phyloP scores from a whole-genome alignment of 2,797 vertebrate species.

The Sitta carolinensis region DNA sequence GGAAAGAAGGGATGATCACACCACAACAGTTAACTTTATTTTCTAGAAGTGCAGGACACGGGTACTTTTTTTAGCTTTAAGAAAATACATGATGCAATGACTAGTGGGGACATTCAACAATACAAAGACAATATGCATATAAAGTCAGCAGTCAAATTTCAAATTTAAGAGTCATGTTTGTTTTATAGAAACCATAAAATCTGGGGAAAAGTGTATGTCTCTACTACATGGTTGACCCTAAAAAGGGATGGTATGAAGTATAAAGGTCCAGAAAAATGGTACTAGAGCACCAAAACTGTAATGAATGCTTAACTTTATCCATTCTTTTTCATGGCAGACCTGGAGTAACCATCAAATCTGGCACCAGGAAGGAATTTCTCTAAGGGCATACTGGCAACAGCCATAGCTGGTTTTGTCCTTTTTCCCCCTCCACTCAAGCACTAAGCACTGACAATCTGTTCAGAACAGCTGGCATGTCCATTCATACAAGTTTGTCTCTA shows the following conservation, averaged over 20 bases:
- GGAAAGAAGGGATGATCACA: no score
- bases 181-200: neutral
- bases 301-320: neutral
- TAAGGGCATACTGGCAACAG: neutral
- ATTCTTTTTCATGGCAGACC: neutral
- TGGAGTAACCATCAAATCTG: neutral
- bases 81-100: neutral
- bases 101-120: neutral
- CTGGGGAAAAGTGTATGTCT: rapidly evolving
- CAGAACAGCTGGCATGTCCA: neutral
- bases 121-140: neutral
- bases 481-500: neutral
- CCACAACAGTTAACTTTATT: neutral
- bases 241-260: neutral
- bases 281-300: neutral
- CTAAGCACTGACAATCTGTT: neutral
- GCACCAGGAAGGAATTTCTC: neutral
- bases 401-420: neutral
- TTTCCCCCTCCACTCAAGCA: neutral
- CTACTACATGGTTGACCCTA: neutral
- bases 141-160: neutral
- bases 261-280: neutral
- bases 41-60: neutral
- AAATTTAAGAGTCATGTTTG: neutral
- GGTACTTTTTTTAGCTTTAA: neutral